phyloP scores from a whole-genome alignment of 2,888 invertebrate genomes.

The Cyrtodaria siliqua region DNA sequence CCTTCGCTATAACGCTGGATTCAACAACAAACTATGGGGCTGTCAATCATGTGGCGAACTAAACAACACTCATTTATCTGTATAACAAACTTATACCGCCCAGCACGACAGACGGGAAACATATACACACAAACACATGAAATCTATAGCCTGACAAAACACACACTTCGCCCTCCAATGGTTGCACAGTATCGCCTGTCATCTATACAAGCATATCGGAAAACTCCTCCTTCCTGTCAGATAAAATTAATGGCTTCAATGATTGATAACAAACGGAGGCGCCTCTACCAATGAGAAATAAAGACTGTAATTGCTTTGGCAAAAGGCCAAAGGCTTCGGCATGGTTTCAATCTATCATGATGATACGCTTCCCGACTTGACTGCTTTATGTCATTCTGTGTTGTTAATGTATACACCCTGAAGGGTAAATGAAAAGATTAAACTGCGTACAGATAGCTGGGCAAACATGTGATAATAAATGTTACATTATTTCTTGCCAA shows the following conservation, averaged over 20 bases:
- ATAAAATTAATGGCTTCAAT: conserved; percentile 61
- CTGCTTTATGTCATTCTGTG: conserved; percentile 66
- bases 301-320: conserved; percentile 69
- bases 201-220: conserved; percentile 14
- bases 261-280: conserved; percentile 61
- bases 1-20: conserved; percentile 51
- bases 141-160: conserved; percentile 60
- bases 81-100: conserved; percentile 66
- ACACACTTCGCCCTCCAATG: conserved; percentile 48
- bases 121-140: conserved; percentile 45
- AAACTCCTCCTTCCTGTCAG: conserved; percentile 61
- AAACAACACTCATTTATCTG: conserved; percentile 66
- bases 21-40: conserved; percentile 43
- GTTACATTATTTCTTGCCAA: conserved; percentile 36
- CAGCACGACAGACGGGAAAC: conserved; percentile 46
- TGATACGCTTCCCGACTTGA: conserved; percentile 63
- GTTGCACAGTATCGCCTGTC: conserved; percentile 41
- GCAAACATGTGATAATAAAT: conserved; percentile 57
- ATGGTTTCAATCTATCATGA: conserved; percentile 66
- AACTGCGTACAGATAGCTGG: conserved; percentile 54
- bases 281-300: conserved; percentile 68
- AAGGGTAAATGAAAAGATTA: conserved; percentile 67
- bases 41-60: conserved; percentile 63
- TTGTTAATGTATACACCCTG: conserved; percentile 68
- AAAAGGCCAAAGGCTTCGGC: conserved; percentile 62